A percentile compares a stretch with the other conserved stretches of the same genome.
Evolutionary conservation across 1,140 invertebrate species (phyloP).

Genomic region (Glossosoma conforme): DNA sequence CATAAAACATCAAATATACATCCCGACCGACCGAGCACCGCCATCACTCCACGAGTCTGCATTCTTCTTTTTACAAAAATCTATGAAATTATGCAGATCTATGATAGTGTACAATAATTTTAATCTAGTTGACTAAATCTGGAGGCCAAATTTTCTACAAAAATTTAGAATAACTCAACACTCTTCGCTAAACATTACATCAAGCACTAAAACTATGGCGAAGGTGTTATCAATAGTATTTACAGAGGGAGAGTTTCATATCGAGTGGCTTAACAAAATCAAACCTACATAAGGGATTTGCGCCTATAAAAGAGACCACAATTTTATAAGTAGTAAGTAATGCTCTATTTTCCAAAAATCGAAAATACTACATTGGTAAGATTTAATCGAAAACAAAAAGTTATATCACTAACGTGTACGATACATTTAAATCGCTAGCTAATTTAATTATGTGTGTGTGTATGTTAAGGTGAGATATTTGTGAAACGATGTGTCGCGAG

Average conservation of each 20-base stretch:
- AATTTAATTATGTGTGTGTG: not conserved
- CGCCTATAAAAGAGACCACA: not conserved
- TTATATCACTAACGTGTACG: too few relatives aligned
- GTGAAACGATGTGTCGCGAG: too few relatives aligned
- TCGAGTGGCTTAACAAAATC: too few relatives aligned
- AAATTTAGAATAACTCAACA: constrained; percentile 19
- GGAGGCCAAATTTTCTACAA: constrained; percentile 18
- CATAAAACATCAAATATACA: constrained; percentile 26
- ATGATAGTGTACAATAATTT: constrained; percentile 15
- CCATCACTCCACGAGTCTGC: constrained; percentile 8
- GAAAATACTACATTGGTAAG: not conserved
- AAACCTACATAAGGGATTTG: not conserved
- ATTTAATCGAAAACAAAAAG: not conserved
- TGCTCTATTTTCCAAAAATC: not conserved
- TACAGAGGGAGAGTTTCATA: too few relatives aligned
- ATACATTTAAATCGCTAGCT: too few relatives aligned
- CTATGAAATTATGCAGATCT: constrained; percentile 15
- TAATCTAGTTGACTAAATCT: constrained; percentile 9
- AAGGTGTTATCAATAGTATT: constrained; percentile 22
- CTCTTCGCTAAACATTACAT: constrained; percentile 28
- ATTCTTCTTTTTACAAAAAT: constrained; percentile 1
- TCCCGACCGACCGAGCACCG: constrained; percentile 30
- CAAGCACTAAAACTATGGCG: constrained; percentile 29
- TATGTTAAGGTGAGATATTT: too few relatives aligned
- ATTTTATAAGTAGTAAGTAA: too few relatives aligned